phyloP scores from a whole-genome alignment of 2,113 vertebrate species.

The Spilogale gracilis region DNA sequence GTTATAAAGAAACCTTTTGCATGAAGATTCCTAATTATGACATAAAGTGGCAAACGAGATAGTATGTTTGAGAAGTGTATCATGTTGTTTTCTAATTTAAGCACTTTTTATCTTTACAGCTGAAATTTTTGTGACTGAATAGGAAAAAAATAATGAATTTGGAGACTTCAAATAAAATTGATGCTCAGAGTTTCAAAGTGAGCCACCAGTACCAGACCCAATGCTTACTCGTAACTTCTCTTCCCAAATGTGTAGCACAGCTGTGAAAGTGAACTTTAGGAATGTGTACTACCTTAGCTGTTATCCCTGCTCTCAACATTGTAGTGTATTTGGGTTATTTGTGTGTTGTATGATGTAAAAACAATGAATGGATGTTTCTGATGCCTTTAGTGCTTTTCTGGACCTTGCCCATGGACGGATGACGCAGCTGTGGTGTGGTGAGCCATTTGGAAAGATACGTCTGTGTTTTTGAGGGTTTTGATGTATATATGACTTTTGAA shows the following conservation, averaged over 20 bases:
- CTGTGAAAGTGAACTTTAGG: constrained; percentile 97
- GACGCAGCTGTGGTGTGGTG: constrained; percentile 90
- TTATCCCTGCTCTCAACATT: constrained; percentile 92
- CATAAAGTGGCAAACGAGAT: background rate
- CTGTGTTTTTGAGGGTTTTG: constrained; percentile 93
- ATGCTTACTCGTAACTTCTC: constrained; percentile 90
- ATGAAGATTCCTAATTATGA: background rate
- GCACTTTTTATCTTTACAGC: constrained; percentile 84
- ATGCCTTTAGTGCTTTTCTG: constrained; percentile 92
- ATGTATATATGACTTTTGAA: constrained; percentile 94
- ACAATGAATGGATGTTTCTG: constrained; percentile 94
- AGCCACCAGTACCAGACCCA: constrained; percentile 89
- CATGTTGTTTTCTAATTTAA: constrained; percentile 66
- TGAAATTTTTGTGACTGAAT: constrained; percentile 90
- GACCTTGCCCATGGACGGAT: constrained; percentile 86
- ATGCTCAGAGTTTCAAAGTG: constrained; percentile 90
- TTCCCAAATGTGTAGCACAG: constrained; percentile 97
- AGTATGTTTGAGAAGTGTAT: background rate
- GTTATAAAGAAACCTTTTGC: background rate
- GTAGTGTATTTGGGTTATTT: constrained; percentile 92
- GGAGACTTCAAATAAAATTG: constrained; percentile 89
- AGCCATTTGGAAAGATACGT: constrained; percentile 91
- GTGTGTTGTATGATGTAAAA: constrained; percentile 93
- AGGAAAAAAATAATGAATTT: constrained; percentile 86
- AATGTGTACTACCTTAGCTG: constrained; percentile 95